Conservation (phyloP, 2,113 vertebrate genomes). For the Aix galericulata region DNA sequence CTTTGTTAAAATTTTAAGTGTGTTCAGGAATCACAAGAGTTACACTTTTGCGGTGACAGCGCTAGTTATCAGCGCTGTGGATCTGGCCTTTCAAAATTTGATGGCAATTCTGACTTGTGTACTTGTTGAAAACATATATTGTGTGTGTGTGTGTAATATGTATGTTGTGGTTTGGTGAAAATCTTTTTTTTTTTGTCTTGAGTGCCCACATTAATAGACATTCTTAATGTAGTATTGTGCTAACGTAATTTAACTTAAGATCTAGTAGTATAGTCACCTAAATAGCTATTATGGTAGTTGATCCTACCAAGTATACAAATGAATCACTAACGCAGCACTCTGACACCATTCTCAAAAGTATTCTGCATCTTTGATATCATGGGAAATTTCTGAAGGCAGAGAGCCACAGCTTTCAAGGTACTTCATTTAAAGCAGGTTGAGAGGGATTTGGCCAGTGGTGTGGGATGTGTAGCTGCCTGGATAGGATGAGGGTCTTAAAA, state of each 20-base stretch:
- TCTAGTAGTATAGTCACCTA: neutral
- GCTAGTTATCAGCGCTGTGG: fast-evolving
- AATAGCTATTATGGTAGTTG: neutral
- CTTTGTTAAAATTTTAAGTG: neutral
- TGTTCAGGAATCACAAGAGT: neutral
- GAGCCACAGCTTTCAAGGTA: neutral
- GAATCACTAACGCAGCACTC: neutral
- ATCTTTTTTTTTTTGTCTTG: neutral
- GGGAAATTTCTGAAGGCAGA: neutral
- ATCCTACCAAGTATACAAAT: neutral
- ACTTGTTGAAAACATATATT: fast-evolving
- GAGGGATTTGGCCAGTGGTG: neutral
- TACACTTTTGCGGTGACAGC: neutral
- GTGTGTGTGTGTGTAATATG: neutral
- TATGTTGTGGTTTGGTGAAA: neutral
- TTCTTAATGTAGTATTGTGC: neutral
- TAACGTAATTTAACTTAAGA: neutral
- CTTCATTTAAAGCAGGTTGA: neutral
- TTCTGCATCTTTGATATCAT: neutral
- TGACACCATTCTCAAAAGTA: neutral
- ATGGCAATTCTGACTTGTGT: neutral
- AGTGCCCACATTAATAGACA: fast-evolving
- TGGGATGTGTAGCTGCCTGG: neutral
- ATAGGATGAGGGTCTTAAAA: neutral
- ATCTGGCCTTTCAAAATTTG: neutral